phyloP scores from a whole-genome alignment of 2,888 invertebrate genomes.

The Zhengitettix transpicula region DNA sequence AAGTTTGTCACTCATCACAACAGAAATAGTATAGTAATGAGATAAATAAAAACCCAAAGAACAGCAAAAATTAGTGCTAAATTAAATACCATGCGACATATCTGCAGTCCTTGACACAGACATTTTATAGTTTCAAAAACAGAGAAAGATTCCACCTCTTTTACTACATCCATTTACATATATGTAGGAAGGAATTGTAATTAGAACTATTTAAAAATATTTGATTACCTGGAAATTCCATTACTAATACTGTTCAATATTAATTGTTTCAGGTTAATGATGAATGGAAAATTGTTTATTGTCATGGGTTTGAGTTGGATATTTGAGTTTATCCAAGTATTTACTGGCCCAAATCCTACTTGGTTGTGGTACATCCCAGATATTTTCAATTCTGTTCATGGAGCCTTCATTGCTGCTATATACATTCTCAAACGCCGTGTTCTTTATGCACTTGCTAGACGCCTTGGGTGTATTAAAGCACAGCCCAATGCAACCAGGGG shows the following conservation, averaged over 20 bases:
- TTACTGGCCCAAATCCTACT: slow-evolving; percentile 22
- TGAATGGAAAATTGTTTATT: slow-evolving; percentile 57
- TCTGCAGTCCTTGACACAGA: too few species aligned
- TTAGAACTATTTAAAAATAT: too few species aligned
- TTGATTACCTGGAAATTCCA: background rate
- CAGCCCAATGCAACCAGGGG: too few species aligned
- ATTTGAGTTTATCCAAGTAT: slow-evolving; percentile 44
- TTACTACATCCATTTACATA: too few species aligned
- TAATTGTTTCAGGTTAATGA: slow-evolving; percentile 36
- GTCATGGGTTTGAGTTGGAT: slow-evolving; percentile 67
- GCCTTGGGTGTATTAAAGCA: background rate
- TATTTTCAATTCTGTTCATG: slow-evolving; percentile 50
- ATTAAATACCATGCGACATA: too few species aligned
- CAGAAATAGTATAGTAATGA: too few species aligned
- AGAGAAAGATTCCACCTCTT: too few species aligned
- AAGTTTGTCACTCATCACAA: too few species aligned
- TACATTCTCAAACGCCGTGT: slow-evolving; percentile 52
- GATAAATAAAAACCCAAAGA: too few species aligned
- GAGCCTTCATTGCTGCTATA: slow-evolving; percentile 46
- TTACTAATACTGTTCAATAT: background rate
- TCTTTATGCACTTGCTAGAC: slow-evolving; percentile 28
- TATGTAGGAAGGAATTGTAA: too few species aligned
- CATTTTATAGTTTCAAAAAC: too few species aligned
- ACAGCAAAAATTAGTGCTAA: too few species aligned
- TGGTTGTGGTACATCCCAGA: slow-evolving; percentile 35